A percentile compares a stretch with the other conserved stretches of the same genome.
These are phyloP conservation scores for Coenonympha glycerion DNA, from an alignment of 2,888 invertebrate species.

Conservation along the genomic window DNA sequence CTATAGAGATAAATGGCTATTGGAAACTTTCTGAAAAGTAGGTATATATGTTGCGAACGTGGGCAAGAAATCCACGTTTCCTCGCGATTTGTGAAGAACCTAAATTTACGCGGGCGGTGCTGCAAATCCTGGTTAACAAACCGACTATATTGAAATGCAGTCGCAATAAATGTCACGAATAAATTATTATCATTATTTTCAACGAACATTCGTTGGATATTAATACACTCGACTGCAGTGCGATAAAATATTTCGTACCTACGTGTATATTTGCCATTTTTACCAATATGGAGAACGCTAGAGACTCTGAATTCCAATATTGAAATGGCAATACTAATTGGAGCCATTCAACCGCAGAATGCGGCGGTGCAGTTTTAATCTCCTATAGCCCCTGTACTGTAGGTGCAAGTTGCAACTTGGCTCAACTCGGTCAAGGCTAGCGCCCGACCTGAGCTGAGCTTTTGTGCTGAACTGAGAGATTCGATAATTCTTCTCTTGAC, in stretches of 20 bases:
- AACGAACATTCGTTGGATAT: not conserved
- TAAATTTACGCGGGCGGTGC: too few species aligned
- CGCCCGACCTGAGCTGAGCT: slow-evolving; percentile 58
- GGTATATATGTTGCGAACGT: too few species aligned
- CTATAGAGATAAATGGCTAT: too few species aligned
- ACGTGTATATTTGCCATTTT: not conserved
- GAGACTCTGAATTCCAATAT: slow-evolving; percentile 14
- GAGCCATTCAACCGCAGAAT: slow-evolving; percentile 36
- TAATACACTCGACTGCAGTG: not conserved
- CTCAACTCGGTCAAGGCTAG: slow-evolving; percentile 61
- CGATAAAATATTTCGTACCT: slow-evolving; percentile 2
- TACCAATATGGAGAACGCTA: not conserved
- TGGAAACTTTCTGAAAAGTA: too few species aligned
- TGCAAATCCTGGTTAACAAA: too few species aligned
- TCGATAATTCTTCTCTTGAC: slow-evolving; percentile 51
- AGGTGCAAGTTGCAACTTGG: slow-evolving; percentile 38
- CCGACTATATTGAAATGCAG: not conserved
- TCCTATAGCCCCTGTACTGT: too few species aligned
- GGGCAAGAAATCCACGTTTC: too few species aligned
- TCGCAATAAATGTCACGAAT: not conserved
- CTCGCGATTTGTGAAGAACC: too few species aligned
- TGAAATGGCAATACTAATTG: slow-evolving; percentile 28
- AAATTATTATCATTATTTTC: not conserved
- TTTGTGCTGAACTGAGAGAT: slow-evolving; percentile 48
- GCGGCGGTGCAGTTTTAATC: slow-evolving; percentile 44